Base-by-base conservation (phyloP, 1,140 invertebrate genomes). In the Stratiolaelaps scimitus region DNA sequence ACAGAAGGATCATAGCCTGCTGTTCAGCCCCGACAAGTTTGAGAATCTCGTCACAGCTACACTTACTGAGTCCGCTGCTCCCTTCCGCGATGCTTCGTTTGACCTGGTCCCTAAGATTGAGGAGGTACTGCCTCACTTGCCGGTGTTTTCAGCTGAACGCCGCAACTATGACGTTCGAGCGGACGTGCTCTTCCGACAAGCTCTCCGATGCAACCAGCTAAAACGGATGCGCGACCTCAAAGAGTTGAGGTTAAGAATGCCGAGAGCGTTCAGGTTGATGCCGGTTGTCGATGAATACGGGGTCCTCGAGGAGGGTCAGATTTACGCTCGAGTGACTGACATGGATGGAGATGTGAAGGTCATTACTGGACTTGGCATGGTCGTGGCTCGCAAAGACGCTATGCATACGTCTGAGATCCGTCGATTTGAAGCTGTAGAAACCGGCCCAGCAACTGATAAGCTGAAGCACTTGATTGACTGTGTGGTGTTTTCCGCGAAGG, bases 271-370 rank as follows among this genome's bases (percentile, higher is more conserved):
- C 20, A 13, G 34, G 26, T 17, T 60, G 15, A 60, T 60, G 53
- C 53, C 53, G n/a, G 53, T 60, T 23, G 53, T 60, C 1, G 53
- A 60, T 60, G 53, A 60, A 34, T 26, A 17, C 13, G 53, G 53
- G 4, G n/a, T 60, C 10, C 23, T 60, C 17, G 53, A 60, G 20
- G 53, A 60, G 10, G 53, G 20, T 5, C 26, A 60, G 10, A 34
- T 60, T 20, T 60, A 29, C 53, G 34, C 26, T 23, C 53, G 34
- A 60, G 2, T 60, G 26, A 4, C 15, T 17, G 2, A 26, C 10
- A 40, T 40, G 4, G 53, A 23, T 60, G 15, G 7, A 4, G 53
- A 60, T 5, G 6, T 26, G 15, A n/a, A 26, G 15, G 15, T 26
- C 26, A 2, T 60, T 1, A 20, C 15, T 15, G 13, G 15, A 5